Evolutionary conservation across 2,113 vertebrate genomes (phyloP).

Genomic region (Columbina picui): DNA sequence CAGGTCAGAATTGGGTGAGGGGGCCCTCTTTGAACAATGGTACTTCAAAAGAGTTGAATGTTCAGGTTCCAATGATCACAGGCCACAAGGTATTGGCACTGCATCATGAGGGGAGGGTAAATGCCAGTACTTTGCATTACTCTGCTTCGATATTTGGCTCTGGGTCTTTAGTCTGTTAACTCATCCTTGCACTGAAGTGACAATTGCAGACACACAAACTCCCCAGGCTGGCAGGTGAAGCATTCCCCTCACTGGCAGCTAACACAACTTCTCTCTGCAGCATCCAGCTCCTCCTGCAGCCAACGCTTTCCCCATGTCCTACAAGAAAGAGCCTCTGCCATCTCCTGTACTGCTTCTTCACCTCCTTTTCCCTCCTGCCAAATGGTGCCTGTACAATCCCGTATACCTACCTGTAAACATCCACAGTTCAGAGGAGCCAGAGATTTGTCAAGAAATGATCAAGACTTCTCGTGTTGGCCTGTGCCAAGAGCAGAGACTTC

Average conservation of each 20-base stretch:
- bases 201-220: neutral
- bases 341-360: neutral
- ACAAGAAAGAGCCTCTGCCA: neutral
- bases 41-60: neutral
- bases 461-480: neutral
- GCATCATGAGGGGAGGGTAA: neutral
- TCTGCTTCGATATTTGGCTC: neutral
- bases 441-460: neutral
- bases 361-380: neutral
- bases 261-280: neutral
- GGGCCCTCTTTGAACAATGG: fast-evolving
- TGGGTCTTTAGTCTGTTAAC: neutral
- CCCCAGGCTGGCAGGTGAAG: fast-evolving
- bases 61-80: neutral
- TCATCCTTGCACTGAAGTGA: neutral
- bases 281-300: neutral
- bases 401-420: neutral
- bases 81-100: neutral
- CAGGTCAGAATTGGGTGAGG: neutral
- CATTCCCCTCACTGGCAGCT: neutral
- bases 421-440: neutral
- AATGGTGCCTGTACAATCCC: neutral
- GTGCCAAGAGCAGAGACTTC: neutral
- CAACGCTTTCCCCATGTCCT: neutral
- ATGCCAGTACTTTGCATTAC: neutral